A percentile compares a stretch with the other conserved stretches of the same genome.
Conservation (phyloP, 2,113 vertebrate species). For the Entomyzon cyanotis region DNA sequence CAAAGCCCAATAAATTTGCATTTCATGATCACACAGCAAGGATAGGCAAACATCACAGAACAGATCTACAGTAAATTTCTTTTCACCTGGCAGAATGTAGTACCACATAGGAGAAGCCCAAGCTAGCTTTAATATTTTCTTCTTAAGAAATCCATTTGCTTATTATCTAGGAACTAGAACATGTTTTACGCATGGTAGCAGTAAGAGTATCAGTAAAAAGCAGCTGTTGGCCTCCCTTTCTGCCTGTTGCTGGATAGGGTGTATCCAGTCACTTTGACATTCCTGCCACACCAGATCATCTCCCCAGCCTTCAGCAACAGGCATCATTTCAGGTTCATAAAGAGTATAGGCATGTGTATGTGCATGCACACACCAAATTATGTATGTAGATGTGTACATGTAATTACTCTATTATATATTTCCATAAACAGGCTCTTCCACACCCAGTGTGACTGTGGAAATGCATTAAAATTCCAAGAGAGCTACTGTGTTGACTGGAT, state of each 20-base stretch:
- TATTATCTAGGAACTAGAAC: background rate
- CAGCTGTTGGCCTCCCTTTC: background rate
- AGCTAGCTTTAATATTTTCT: background rate
- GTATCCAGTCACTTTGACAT: background rate
- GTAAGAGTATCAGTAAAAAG: background rate
- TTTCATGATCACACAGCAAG: background rate
- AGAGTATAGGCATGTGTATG: background rate
- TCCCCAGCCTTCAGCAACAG: background rate
- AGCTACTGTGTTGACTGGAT: background rate
- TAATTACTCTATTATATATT: background rate
- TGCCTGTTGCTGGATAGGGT: background rate
- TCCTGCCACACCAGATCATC: conserved; percentile 7
- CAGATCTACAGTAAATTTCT: background rate
- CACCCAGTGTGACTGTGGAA: background rate
- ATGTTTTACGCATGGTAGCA: background rate
- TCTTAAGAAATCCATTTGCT: background rate
- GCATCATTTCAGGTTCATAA: background rate
- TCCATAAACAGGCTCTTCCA: background rate
- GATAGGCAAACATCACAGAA: background rate
- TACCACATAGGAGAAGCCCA: background rate
- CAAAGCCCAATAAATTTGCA: background rate
- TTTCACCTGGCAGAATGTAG: background rate
- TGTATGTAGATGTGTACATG: background rate
- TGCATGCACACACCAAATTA: background rate
- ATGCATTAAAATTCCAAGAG: background rate